Evolutionary conservation across 1,140 invertebrate genomes (phyloP).

Genomic region (Pygmarrhopalites habei): DNA sequence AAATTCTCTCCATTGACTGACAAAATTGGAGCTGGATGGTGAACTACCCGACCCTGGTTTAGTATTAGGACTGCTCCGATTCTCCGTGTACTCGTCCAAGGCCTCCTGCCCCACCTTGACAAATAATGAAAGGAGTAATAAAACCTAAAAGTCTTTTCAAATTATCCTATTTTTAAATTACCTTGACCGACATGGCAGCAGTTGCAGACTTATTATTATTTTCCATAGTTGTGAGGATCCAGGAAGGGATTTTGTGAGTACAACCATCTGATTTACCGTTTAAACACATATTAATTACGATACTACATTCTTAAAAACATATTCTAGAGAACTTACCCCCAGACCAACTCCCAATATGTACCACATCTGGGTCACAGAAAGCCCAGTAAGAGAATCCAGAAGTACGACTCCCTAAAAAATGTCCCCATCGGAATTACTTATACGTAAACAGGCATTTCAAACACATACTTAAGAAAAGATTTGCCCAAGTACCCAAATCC

Average conservation of each 20-base stretch:
- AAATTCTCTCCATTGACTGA: constrained; percentile 14
- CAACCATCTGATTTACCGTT: background rate
- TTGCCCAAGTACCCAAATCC: too few species aligned
- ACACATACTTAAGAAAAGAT: too few species aligned
- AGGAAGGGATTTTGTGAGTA: constrained; percentile 32
- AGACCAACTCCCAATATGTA: constrained; percentile 26
- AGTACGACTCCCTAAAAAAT: constrained; percentile 25
- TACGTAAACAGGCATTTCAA: too few species aligned
- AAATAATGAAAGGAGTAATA: too few species aligned
- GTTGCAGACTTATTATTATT: too few species aligned
- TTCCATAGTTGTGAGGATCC: constrained; percentile 11
- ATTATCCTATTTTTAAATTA: too few species aligned
- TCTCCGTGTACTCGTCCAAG: constrained; percentile 12
- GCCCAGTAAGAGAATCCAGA: constrained; percentile 31
- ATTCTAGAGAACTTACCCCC: too few species aligned
- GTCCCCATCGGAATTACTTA: too few species aligned
- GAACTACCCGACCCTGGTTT: too few species aligned
- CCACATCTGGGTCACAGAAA: constrained; percentile 14
- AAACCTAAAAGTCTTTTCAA: too few species aligned
- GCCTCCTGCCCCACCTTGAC: constrained; percentile 21
- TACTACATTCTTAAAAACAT: too few species aligned
- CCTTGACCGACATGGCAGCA: too few species aligned
- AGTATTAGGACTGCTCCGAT: background rate
- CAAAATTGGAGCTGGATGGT: background rate
- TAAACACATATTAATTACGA: background rate